Percentiles rank a stretch among this genome's conserved stretches.
phyloP scores from a whole-genome alignment of 2,888 invertebrate genomes.

The Andrena marginata region DNA sequence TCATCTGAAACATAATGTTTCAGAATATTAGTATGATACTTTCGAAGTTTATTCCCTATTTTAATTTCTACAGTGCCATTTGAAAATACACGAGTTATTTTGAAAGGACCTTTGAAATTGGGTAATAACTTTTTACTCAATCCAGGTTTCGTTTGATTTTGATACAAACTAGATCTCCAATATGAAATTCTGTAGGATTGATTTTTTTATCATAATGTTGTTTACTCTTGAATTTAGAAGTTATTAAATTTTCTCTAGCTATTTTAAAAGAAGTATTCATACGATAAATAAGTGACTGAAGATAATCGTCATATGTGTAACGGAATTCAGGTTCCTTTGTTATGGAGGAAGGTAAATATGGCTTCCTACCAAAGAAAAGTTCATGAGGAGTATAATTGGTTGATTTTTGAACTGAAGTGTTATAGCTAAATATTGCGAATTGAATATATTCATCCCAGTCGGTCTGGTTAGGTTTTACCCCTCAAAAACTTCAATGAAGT shows the following conservation, averaged over 20 bases:
- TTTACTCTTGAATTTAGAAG: conserved; percentile 6
- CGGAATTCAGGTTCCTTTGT: too few relatives aligned
- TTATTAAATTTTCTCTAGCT: neutral
- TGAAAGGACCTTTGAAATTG: conserved; percentile 19
- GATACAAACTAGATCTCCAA: neutral
- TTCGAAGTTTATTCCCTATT: neutral
- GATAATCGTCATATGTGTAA: too few relatives aligned
- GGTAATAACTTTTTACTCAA: conserved; percentile 13
- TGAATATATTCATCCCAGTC: too few relatives aligned
- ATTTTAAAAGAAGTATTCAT: neutral
- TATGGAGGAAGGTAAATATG: too few relatives aligned
- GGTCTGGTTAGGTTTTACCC: too few relatives aligned
- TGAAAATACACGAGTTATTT: neutral
- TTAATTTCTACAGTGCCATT: conserved; percentile 28
- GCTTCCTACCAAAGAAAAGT: too few relatives aligned
- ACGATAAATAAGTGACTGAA: too few relatives aligned
- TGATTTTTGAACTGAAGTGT: too few relatives aligned
- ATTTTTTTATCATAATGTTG: conserved; percentile 1
- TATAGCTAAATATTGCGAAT: too few relatives aligned
- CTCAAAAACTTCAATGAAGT: too few relatives aligned
- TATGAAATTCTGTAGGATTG: neutral
- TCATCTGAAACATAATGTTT: conserved; percentile 46
- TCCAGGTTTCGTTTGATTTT: neutral
- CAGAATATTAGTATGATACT: conserved; percentile 28
- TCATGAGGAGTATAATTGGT: too few relatives aligned